These are phyloP conservation scores for Pipistrellus nathusii DNA, from an alignment of 2,797 vertebrate species.

Conservation along the genomic window DNA sequence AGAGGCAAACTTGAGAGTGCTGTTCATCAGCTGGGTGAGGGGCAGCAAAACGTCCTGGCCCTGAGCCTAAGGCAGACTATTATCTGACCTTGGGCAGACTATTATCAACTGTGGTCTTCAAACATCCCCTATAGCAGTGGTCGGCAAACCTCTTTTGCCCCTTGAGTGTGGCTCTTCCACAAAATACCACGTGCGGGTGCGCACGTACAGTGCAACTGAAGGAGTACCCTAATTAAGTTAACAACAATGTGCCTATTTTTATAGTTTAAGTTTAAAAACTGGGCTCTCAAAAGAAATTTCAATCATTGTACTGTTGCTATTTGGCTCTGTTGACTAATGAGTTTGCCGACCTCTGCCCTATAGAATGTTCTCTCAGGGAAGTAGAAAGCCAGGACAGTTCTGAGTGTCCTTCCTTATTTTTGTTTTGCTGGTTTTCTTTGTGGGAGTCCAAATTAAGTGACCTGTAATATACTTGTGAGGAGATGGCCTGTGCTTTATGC, in stretches of 20 bases:
- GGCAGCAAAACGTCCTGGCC: neutral
- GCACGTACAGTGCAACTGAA: too few relatives aligned
- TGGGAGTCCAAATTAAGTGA: neutral
- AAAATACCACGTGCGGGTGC: too few relatives aligned
- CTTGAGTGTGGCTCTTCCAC: too few relatives aligned
- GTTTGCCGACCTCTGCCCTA: too few relatives aligned
- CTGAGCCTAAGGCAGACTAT: neutral
- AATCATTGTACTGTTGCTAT: too few relatives aligned
- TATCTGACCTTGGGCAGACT: neutral
- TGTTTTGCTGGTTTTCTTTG: conserved; percentile 13
- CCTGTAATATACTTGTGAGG: neutral
- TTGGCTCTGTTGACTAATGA: too few relatives aligned
- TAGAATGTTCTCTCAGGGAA: conserved; percentile 22
- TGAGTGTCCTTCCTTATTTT: neutral
- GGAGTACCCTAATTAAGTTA: too few relatives aligned
- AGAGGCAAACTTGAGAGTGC: neutral
- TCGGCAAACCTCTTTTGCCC: too few relatives aligned
- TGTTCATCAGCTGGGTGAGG: neutral
- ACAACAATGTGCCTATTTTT: too few relatives aligned
- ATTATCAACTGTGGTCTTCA: neutral
- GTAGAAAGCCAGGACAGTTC: neutral
- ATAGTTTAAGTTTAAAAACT: too few relatives aligned
- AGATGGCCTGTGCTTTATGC: neutral
- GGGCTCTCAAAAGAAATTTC: too few relatives aligned
- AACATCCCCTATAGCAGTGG: neutral